These are phyloP conservation scores for Myotis pilosus DNA, from an alignment of 2,797 vertebrate genomes.

Conservation along the genomic window DNA sequence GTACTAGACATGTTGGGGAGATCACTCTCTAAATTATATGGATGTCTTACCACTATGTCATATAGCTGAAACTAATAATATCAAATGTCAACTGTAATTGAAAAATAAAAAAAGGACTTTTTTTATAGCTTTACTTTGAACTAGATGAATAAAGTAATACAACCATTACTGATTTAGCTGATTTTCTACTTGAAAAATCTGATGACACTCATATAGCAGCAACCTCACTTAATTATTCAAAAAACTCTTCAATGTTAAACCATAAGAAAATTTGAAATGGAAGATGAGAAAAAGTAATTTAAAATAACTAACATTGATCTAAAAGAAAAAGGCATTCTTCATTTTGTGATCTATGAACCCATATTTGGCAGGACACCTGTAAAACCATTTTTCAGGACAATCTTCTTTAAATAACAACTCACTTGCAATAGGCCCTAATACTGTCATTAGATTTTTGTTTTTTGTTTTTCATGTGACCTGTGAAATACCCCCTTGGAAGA, in stretches of 20 bases:
- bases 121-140: background rate
- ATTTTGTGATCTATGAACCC: background rate
- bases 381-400: background rate
- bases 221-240: background rate
- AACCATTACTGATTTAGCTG: background rate
- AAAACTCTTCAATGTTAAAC: background rate
- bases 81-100: background rate
- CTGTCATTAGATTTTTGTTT: background rate
- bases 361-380: background rate
- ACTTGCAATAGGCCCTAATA: background rate
- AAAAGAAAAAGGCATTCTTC: slow-evolving; percentile 7
- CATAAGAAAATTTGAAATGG: slow-evolving; percentile 2
- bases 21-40: background rate
- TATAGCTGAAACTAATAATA: background rate
- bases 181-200: slow-evolving; percentile 25
- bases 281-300: slow-evolving; percentile 33
- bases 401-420: background rate
- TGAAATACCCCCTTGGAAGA: background rate
- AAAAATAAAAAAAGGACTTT: background rate
- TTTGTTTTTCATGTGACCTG: background rate
- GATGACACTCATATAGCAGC: background rate
- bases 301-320: slow-evolving; percentile 26
- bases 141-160: background rate
- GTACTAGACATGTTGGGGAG: background rate
- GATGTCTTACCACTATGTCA: background rate